Conservation (phyloP, 1,140 invertebrate genomes). For the Oreohelix idahoensis region DNA sequence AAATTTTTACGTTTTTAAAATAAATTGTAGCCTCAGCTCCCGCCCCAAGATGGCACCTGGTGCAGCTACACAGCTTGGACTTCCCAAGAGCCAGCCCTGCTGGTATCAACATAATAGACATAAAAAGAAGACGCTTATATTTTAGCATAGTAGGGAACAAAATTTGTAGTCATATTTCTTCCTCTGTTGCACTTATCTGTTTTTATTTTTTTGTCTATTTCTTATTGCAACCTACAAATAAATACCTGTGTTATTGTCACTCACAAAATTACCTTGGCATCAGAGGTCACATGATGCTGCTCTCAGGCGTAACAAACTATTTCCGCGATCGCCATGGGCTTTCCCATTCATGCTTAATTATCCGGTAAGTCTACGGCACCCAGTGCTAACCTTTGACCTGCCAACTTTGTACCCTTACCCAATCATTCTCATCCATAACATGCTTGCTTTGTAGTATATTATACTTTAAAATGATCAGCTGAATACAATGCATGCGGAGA, state of each 20-base stretch:
- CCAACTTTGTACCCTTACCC: background rate
- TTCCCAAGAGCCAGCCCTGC: too few species aligned
- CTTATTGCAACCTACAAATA: background rate
- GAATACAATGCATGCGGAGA: background rate
- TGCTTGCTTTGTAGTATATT: conserved; percentile 9
- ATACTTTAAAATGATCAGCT: background rate
- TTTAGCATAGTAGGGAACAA: too few species aligned
- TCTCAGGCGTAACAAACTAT: conserved; percentile 43
- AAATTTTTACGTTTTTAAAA: too few species aligned
- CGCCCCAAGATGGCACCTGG: too few species aligned
- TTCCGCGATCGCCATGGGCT: conserved; percentile 39
- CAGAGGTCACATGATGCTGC: conserved; percentile 21
- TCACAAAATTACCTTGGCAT: conserved; percentile 25
- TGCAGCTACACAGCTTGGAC: too few species aligned
- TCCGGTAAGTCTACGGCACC: conserved; percentile 40
- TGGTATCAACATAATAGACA: too few species aligned
- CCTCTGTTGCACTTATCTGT: background rate
- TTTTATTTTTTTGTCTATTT: background rate
- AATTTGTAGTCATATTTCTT: too few species aligned
- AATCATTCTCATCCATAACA: background rate
- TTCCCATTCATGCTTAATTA: conserved; percentile 41
- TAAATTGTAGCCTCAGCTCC: too few species aligned
- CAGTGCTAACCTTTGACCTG: conserved; percentile 1
- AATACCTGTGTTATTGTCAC: conserved; percentile 32
- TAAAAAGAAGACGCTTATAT: too few species aligned